Evolutionary conservation across 2,888 invertebrate species (phyloP), one percentile per base, ranked within the genome.

Genomic region (Leucophenga maculata): DNA sequence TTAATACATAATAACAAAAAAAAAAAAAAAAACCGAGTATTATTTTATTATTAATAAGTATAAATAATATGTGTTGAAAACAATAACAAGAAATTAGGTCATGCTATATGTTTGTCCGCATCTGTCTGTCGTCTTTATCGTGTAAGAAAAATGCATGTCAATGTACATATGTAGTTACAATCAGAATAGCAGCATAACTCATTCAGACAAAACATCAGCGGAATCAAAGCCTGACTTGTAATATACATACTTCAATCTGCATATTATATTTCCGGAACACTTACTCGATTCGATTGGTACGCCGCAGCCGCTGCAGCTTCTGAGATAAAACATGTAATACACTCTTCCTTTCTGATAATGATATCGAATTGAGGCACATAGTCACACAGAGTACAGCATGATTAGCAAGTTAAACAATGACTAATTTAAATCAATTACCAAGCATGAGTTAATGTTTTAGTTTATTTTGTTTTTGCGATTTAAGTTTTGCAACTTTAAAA

Each of bases 231-330:
- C 14, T 16, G 16, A 46, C 6, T 46, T 46, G n/a, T 46, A 26
- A 46, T 46, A n/a, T n/a, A n/a, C 6, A 46, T 46, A 46, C 46
- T 46, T 46, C n/a, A 13, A 14, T 13, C 2, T 46, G 72, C 73
- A 75, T 74, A 77, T 74, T 79, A 78, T 75, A 78, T 79, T 75
- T 79, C 79, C 79, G 79, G 79, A 79, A 75, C 71, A 74, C 67
- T 74, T 73, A 68, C 54, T 20, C 46, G 46, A n/a, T 48, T n/a
- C n/a, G n/a, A n/a, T n/a, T n/a, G n/a, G n/a, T n/a, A n/a, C n/a
- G n/a, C n/a, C n/a, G n/a, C 3, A 13, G 48, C n/a, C 50, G 50
- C 50, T 8, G 13, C 14, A 50, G 16, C 50, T 18, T 18, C 60
- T 32, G 16, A 16, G 59, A 39, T 60, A 55, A 32, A 59, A 62